These are phyloP conservation scores for Drosophila kurseongensis DNA, from an alignment of 1,140 invertebrate genomes.

Conservation along the genomic window DNA sequence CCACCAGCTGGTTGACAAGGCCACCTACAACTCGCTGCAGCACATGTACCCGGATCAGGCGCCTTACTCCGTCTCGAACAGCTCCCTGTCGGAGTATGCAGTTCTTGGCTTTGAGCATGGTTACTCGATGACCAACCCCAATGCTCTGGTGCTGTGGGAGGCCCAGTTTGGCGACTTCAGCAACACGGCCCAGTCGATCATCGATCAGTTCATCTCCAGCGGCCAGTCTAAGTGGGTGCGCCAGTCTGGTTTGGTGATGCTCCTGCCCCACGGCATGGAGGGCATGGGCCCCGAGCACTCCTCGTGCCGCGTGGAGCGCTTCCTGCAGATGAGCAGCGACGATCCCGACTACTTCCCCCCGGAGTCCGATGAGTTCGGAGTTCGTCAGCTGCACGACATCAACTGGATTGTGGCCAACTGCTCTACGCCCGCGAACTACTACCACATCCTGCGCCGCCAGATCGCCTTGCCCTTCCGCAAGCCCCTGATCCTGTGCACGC, in stretches of 20 bases:
- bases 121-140: conserved; percentile 99
- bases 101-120: conserved; percentile 96
- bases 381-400: conserved; percentile 97
- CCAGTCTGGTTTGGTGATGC: conserved; percentile 97
- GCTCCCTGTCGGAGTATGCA: conserved; percentile 97
- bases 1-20: conserved; percentile 97
- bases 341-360: conserved; percentile 98
- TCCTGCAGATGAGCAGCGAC: conserved; percentile 98
- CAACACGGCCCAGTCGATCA: conserved; percentile 99
- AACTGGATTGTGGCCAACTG: conserved; percentile 99
- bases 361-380: conserved; percentile 92
- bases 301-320: conserved; percentile 96
- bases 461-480: conserved; percentile 98
- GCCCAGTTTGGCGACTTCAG: conserved; percentile 99
- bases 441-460: conserved; percentile 98
- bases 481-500: conserved; percentile 98
- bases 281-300: conserved; percentile 99
- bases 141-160: conserved; percentile 99
- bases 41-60: conserved; percentile 98
- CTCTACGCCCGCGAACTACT: conserved; percentile 98
- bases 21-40: conserved; percentile 94
- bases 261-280: conserved; percentile 99
- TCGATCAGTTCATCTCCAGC: conserved; percentile 99
- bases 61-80: conserved; percentile 98
- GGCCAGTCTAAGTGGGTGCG: conserved; percentile 99